Evolutionary conservation across 2,113 vertebrate genomes (phyloP), one percentile per base, ranked within the genome.

Genomic region (Semicossyphus pulcher): DNA sequence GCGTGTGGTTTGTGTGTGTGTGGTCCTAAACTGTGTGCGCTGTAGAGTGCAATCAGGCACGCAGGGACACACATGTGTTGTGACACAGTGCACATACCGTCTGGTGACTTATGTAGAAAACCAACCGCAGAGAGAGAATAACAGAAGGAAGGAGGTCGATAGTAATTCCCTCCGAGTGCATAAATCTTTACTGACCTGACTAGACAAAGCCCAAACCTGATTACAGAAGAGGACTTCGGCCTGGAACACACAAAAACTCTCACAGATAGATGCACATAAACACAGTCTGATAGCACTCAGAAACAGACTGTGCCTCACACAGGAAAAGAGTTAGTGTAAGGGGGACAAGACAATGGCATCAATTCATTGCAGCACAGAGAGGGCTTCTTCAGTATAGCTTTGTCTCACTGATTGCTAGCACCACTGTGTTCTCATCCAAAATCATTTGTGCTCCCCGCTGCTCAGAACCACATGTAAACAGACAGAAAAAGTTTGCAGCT

Each of bases 361-460:
- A 76, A 71, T 75, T 74, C 16, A 44, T 36, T 37, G 57, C 37
- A 20, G 62, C 75, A 56, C 52, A 67, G 47, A 82, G 49, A 83
- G 65, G 7, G 21, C 59, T 78, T 78, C 80, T 80, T 77, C 76
- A 74, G 73, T 82, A 69, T 25, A 28, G 56, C 67, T 85, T 84
- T 85, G 85, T 85, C 72, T 75, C 28, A 3, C 58, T 74, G 81
- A 87, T 77, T 86, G 83, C 78, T 70, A 65, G 58, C 63, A 21
- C 75, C 62, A 21, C 72, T 56, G 78, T 48, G 71, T 25, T 80
- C 48, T 49, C 84, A 63, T 73, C 75, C 61, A 72, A 89, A 89
- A 85, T 86, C 84, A 87, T 87, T 90, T n/a, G 56, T 0, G 15
- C 80, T 51, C 78, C 83, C 87, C 4, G 83, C 81, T 70, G 86